Evolutionary conservation across 2,888 invertebrate genomes (phyloP).

Genomic region (Crioceris asparagi): DNA sequence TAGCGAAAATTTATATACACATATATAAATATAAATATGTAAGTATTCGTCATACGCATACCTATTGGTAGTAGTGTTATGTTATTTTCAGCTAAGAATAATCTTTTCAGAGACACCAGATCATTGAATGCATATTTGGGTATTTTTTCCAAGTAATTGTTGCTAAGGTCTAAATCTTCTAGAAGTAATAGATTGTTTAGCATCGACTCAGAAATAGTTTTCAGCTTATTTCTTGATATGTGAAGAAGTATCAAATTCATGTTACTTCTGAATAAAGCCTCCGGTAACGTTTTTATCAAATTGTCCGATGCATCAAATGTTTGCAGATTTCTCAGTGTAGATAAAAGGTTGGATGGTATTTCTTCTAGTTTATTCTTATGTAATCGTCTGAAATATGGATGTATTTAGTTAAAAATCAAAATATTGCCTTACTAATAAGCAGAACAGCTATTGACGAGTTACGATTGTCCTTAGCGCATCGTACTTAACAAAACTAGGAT

Average conservation of each 20-base stretch:
- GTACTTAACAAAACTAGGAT: too few species aligned
- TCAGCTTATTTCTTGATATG: slow-evolving; percentile 54
- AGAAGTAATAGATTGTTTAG: slow-evolving; percentile 49
- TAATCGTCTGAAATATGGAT: slow-evolving; percentile 44
- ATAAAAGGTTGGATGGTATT: slow-evolving; percentile 47
- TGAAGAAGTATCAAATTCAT: slow-evolving; percentile 50
- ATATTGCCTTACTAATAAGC: too few species aligned
- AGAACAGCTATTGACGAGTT: too few species aligned
- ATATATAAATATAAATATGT: neutral
- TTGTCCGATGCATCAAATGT: slow-evolving; percentile 61
- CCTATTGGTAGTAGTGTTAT: slow-evolving; percentile 48
- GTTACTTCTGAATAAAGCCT: slow-evolving; percentile 48
- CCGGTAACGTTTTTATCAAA: slow-evolving; percentile 46
- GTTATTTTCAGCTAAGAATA: slow-evolving; percentile 61
- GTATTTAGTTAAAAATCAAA: neutral
- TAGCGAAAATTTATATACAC: slow-evolving; percentile 1
- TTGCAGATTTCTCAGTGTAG: slow-evolving; percentile 48
- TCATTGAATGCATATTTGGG: slow-evolving; percentile 46
- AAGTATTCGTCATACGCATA: slow-evolving; percentile 12
- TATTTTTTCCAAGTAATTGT: slow-evolving; percentile 52
- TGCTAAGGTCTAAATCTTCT: slow-evolving; percentile 59
- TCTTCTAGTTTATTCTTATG: slow-evolving; percentile 56
- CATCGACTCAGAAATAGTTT: slow-evolving; percentile 45
- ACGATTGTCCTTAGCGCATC: too few species aligned
- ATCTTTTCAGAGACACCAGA: slow-evolving; percentile 45